phyloP scores from a whole-genome alignment of 2,888 invertebrate species.

The Lithophane semibrunnea region DNA sequence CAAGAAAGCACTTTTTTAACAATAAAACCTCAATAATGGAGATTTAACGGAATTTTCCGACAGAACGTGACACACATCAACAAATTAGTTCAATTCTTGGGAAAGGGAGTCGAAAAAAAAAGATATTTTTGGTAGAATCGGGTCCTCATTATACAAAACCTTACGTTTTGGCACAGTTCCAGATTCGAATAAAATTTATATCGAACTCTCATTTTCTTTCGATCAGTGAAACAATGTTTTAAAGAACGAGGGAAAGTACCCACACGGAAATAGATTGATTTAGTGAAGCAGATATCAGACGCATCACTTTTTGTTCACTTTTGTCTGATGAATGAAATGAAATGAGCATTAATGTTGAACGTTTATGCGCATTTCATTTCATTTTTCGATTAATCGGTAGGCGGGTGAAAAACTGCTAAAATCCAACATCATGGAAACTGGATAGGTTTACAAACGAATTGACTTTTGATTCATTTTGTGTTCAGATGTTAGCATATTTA shows the following conservation, averaged over 20 bases:
- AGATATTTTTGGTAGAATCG: not conserved
- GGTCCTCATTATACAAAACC: slow-evolving; percentile 28
- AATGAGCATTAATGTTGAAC: not conserved
- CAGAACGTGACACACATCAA: not conserved
- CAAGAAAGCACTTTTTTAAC: not conserved
- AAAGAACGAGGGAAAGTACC: not conserved
- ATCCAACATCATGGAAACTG: no score
- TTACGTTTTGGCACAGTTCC: slow-evolving; percentile 18
- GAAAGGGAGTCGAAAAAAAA: not conserved
- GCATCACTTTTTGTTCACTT: not conserved
- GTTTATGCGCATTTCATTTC: no score
- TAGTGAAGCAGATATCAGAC: not conserved
- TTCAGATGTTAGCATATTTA: no score
- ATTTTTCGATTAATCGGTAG: no score
- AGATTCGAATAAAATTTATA: slow-evolving; percentile 33
- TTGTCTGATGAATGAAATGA: not conserved
- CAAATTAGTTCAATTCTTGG: slow-evolving; percentile 23
- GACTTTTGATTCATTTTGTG: no score
- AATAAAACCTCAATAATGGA: not conserved
- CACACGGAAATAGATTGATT: not conserved
- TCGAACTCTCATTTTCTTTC: slow-evolving; percentile 48
- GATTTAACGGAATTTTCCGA: not conserved
- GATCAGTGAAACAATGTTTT: slow-evolving; percentile 34
- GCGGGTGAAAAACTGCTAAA: no score
- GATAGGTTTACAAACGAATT: no score